Percentiles rank a stretch among this genome's conserved stretches.
Conservation (phyloP, 2,888 invertebrate species). For the Ypsolopha sequella region DNA sequence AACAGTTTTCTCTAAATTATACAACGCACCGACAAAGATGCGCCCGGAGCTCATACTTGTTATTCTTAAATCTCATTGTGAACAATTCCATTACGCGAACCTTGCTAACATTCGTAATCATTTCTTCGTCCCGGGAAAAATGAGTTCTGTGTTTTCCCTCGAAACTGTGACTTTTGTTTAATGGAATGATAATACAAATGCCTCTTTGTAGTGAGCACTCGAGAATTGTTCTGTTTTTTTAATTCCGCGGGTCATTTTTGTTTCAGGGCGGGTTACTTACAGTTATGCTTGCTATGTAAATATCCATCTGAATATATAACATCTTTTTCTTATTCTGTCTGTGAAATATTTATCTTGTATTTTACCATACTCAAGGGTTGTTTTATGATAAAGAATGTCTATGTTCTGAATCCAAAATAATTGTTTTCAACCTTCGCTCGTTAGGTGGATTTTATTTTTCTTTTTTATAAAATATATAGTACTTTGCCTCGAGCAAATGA, state of each 20-base stretch:
- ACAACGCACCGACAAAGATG: conserved; percentile 22
- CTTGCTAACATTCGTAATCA: conserved; percentile 70
- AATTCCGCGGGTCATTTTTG: conserved; percentile 60
- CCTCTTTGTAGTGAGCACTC: conserved; percentile 60
- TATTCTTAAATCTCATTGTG: conserved; percentile 66
- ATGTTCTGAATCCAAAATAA: too few species aligned
- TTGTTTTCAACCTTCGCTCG: too few species aligned
- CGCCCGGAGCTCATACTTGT: conserved; percentile 42
- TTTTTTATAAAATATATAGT: too few species aligned
- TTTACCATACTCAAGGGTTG: too few species aligned
- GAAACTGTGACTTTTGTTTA: conserved; percentile 70
- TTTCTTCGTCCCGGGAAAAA: conserved; percentile 63
- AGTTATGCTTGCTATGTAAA: too few species aligned
- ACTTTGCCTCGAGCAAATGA: conserved; percentile 18
- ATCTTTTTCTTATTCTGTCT: too few species aligned
- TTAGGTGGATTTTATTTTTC: too few species aligned
- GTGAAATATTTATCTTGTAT: too few species aligned
- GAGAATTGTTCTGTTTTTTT: conserved; percentile 57
- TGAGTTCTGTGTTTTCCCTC: conserved; percentile 68
- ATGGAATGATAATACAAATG: conserved; percentile 70
- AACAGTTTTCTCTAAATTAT: conserved; percentile 38
- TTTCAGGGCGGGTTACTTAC: conserved; percentile 54
- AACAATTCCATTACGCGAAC: conserved; percentile 65
- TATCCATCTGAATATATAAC: too few species aligned
- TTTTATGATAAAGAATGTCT: too few species aligned